A percentile compares a stretch with the other conserved stretches of the same genome.
These are phyloP conservation scores for Acrocera orbiculus DNA, from an alignment of 2,888 invertebrate species.

Conservation along the genomic window DNA sequence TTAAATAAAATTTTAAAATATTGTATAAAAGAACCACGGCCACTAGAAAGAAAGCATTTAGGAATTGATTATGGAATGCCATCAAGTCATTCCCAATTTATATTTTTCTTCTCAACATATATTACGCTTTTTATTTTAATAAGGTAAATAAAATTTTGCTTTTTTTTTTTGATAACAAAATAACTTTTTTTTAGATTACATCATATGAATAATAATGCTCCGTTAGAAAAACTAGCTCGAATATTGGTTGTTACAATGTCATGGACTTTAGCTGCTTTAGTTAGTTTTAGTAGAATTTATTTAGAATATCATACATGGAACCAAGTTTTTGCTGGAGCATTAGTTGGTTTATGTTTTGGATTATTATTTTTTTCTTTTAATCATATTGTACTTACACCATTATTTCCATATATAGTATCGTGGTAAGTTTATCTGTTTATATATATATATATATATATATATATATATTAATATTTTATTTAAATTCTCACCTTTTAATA, in stretches of 20 bases:
- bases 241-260: slow-evolving; percentile 45
- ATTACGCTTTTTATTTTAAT: slow-evolving; percentile 69
- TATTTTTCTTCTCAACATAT: slow-evolving; percentile 81
- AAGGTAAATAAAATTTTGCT: slow-evolving; percentile 37
- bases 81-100: slow-evolving; percentile 78
- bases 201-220: slow-evolving; percentile 61
- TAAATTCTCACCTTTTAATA: neutral
- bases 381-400: slow-evolving; percentile 61
- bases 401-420: slow-evolving; percentile 68
- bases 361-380: slow-evolving; percentile 66
- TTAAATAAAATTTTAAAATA: slow-evolving; percentile 68
- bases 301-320: slow-evolving; percentile 67
- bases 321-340: slow-evolving; percentile 64
- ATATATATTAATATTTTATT: neutral
- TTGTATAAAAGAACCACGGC: slow-evolving; percentile 62
- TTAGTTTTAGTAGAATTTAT: slow-evolving; percentile 59
- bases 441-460: neutral
- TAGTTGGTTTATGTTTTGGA: slow-evolving; percentile 57
- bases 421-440: slow-evolving; percentile 44
- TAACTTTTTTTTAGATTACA: slow-evolving; percentile 44
- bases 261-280: slow-evolving; percentile 38
- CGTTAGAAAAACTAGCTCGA: slow-evolving; percentile 58
- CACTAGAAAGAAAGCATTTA: slow-evolving; percentile 44
- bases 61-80: slow-evolving; percentile 80
- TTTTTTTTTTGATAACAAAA: slow-evolving; percentile 3